Evolutionary conservation across 1,140 invertebrate species (phyloP).

Genomic region (Euglossa dilemma): DNA sequence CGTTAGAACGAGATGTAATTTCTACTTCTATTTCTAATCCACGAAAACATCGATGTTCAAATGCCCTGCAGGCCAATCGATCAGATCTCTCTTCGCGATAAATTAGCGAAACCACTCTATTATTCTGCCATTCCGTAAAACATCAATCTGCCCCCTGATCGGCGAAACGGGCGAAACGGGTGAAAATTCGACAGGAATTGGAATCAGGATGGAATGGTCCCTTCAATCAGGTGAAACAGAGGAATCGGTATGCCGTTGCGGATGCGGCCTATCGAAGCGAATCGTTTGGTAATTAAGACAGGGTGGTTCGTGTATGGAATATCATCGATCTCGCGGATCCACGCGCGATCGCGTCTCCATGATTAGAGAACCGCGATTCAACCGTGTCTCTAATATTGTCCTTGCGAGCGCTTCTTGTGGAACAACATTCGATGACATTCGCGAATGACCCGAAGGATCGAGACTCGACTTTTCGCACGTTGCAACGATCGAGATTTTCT

Average conservation of each 20-base stretch:
- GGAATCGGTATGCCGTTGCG: background rate
- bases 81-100: background rate
- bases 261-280: too few relatives aligned
- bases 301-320: background rate
- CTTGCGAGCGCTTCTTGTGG: constrained; percentile 15
- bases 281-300: constrained; percentile 39
- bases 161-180: background rate
- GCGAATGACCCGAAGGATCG: too few relatives aligned
- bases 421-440: background rate
- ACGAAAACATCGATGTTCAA: too few relatives aligned
- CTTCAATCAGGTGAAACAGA: background rate
- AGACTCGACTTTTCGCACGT: too few relatives aligned
- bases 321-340: background rate
- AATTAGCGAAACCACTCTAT: background rate
- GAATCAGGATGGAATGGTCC: background rate
- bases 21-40: too few relatives aligned
- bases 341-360: background rate
- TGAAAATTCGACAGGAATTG: too few relatives aligned
- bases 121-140: background rate
- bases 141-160: background rate
- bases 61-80: background rate
- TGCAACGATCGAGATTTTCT: too few relatives aligned
- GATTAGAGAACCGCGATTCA: background rate
- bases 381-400: background rate
- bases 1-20: too few relatives aligned